Evolutionary conservation across 2,797 vertebrate species (phyloP), one percentile per base, ranked within the genome.

Genomic region (Bucorvus abyssinicus): DNA sequence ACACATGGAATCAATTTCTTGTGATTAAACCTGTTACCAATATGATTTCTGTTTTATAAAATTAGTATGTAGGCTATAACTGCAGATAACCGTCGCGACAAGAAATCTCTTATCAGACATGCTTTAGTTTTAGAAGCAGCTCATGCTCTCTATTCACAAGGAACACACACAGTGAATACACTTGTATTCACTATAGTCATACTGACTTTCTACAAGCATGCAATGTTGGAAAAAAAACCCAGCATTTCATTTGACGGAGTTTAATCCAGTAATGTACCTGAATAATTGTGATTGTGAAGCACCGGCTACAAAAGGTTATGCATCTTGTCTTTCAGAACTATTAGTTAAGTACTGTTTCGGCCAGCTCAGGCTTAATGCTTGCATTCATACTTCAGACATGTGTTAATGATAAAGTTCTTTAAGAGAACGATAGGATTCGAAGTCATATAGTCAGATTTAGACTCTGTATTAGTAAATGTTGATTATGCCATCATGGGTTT

Each of bases 141-240:
- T 86, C 1, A 0, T 52, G 7, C 32, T 67, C 1, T 61, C 12
- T 71, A 1, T 81, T 95, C n/a, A 69, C 7, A 27, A 20, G 56
- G 20, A 36, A 49, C 59, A 65, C 26, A 32, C 59, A 24, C 10
- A 47, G 45, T 17, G 20, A 47, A 47, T 17, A 21, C 50, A 2
- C 24, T 59, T 85, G 6, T 56, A 22, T 77, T 69, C 20, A 32
- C 7, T 59, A 27, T 70, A 60, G 16, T 74, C 88, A 32, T 10
- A 56, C 2, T 70, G 36, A 44, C 23, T 74, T 80, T 74, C 68
- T 94, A n/a, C 45, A 61, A 40, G 45, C 6, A 38, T 38, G 7
- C 21, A 21, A 0, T 56, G 9, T 82, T 82, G 79, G 14, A 32
- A 57, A 63, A 77, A 70, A 6, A 1, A 6, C 24, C 0, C 8